Evolutionary conservation across 2,113 vertebrate genomes (phyloP), one percentile per base, ranked within the genome.

Genomic region (Anhinga anhinga): DNA sequence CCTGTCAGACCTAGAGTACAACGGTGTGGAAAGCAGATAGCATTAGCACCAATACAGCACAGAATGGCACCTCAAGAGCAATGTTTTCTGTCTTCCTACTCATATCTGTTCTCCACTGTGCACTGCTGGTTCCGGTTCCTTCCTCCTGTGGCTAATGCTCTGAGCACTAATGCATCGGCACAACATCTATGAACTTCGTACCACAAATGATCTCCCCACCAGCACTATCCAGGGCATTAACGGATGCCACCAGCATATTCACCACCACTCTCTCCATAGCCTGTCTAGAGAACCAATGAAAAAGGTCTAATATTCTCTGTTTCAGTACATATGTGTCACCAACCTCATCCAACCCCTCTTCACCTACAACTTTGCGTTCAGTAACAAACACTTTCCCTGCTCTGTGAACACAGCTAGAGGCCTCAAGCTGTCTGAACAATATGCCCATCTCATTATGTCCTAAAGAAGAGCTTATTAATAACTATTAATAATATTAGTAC

Each of bases 161-260:
- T 0, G 0, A 53, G 82, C 25, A 25, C 22, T 44, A 78, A 58
- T 15, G n/a, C 30, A 16, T 1, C 2, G 1, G 25, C 65, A 55
- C 5, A 1, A 15, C 53, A 52, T 5, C 71, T 63, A 53, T 4
- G n/a, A 45, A 25, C 23, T 1, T 3, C 1, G 10, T 26, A 32
- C 34, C 74, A n/a, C 2, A n/a, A 55, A 9, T 23, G 14, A 9
- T 19, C 17, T 81, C 32, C 53, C 78, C 49, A 15, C 30, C 5
- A 40, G 72, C 69, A 38, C 70, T 53, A 4, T 4, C 4, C 52
- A 59, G 30, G 56, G 23, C 50, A 70, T 12, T 23, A 50, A 4
- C 2, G 19, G 32, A 18, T 38, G 20, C 53, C 56, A 63, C 61
- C 53, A 92, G 52, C 27, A 44, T 5, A 27, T 10, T 58, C 49